Base-by-base conservation (phyloP, 1,140 invertebrate genomes). In the Bombus vancouverensis region DNA sequence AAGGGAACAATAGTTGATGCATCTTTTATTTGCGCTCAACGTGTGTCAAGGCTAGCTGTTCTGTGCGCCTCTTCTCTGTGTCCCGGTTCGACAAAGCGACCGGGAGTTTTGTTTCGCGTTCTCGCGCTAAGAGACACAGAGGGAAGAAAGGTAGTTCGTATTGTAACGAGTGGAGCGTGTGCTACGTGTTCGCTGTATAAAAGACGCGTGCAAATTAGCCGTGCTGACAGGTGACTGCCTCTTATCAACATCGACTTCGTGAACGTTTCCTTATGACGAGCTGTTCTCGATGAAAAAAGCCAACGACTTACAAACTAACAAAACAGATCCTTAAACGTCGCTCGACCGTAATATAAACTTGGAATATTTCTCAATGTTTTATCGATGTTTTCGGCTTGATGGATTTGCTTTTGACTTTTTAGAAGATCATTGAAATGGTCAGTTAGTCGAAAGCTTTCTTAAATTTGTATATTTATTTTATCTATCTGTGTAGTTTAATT, bases 11-110 rank as follows among this genome's bases (percentile, higher is more conserved):
- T 88, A 78, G 79, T 34, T 10, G 74, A 89, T 65, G 84, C 57
- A 76, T 66, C 65, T 89, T 89, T 89, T 86, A 85, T 87, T 77
- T 44, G 57, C 57, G 65, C 37, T 65, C 10, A n/a, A 70, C 80
- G 32, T 22, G 72, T 89, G 87, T 89, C 87, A 87, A 89, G 75
- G 71, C 87, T 87, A 34, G 13, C n/a, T 59, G 5, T 57, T 62
- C 28, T 13, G 25, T 2, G 10, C 74, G 34, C 25, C 13, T 74
- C 72, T 34, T 44, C 15, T 73, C 34, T 15, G 25, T 47, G 42
- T 47, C n/a, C 71, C 28, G 71, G 1, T 42, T 44, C n/a, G 53
- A 77, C 75, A 77, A 77, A 77, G 75, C 53, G 15, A 39, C 75
- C 74, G 37, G 25, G 2, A 71, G 42, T 77, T 79, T 72, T 37